phyloP scores from a whole-genome alignment of 2,113 vertebrate genomes.

The Pterocles orientalis region DNA sequence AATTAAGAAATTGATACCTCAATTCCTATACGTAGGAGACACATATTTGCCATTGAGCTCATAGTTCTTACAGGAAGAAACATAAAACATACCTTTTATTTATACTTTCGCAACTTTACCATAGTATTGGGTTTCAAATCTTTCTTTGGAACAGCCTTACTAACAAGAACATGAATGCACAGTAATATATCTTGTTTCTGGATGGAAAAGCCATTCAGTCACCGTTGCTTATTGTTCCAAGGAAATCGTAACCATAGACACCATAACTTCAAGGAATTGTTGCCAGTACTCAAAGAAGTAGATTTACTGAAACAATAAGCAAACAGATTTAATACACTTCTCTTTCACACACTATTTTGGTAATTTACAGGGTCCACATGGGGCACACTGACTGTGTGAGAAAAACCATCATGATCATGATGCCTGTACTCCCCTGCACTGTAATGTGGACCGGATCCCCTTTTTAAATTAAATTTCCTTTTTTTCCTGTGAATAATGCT shows the following conservation, averaged over 20 bases:
- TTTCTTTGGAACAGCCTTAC: background rate
- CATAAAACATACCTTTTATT: background rate
- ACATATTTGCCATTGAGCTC: background rate
- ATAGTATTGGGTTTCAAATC: background rate
- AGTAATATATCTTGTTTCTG: background rate
- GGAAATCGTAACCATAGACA: background rate
- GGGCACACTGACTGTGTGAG: background rate
- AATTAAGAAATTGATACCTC: background rate
- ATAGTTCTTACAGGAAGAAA: background rate
- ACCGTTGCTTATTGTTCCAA: background rate
- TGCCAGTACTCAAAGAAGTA: background rate
- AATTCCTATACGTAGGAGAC: fast-evolving
- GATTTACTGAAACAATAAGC: background rate
- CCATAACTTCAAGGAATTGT: background rate
- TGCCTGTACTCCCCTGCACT: background rate
- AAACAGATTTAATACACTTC: background rate
- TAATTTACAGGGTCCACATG: background rate
- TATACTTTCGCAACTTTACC: background rate
- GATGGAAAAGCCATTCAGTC: background rate
- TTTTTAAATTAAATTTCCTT: background rate
- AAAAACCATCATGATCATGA: background rate
- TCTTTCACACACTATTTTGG: background rate
- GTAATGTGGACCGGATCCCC: background rate
- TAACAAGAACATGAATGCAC: background rate
- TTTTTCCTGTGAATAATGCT: background rate